These are phyloP conservation scores for Procambarus virginalis DNA, from an alignment of 1,140 invertebrate genomes.

Conservation along the genomic window DNA sequence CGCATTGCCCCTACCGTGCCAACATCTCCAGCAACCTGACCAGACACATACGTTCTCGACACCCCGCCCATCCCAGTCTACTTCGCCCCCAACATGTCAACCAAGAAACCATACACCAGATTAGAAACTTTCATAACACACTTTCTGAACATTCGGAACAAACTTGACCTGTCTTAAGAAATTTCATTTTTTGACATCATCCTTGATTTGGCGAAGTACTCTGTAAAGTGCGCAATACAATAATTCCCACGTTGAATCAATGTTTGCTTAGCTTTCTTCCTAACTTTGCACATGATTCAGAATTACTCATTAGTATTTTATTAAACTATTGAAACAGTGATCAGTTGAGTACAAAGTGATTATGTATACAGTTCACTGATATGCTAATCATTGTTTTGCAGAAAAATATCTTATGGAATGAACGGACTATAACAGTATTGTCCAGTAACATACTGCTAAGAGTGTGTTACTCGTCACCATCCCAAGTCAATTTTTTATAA, in stretches of 20 bases:
- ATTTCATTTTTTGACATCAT: background rate
- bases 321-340: background rate
- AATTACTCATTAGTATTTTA: background rate
- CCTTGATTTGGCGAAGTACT: background rate
- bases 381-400: too few relatives aligned
- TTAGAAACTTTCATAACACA: background rate
- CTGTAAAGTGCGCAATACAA: background rate
- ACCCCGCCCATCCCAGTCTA: slow-evolving; percentile 24
- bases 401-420: too few relatives aligned
- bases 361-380: background rate
- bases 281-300: background rate
- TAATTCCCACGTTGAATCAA: background rate
- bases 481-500: too few relatives aligned
- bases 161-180: slow-evolving; percentile 25
- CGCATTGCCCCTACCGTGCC: slow-evolving; percentile 66
- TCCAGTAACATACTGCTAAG: too few relatives aligned
- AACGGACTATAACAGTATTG: too few relatives aligned
- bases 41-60: slow-evolving; percentile 63
- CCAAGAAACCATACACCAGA: slow-evolving; percentile 3
- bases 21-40: slow-evolving; percentile 68
- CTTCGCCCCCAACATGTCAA: slow-evolving; percentile 28
- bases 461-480: too few relatives aligned
- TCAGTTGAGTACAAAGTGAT: background rate
- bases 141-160: slow-evolving; percentile 17
- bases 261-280: background rate